phyloP scores from a whole-genome alignment of 2,888 invertebrate genomes.

The Malthinus seriepunctatus region DNA sequence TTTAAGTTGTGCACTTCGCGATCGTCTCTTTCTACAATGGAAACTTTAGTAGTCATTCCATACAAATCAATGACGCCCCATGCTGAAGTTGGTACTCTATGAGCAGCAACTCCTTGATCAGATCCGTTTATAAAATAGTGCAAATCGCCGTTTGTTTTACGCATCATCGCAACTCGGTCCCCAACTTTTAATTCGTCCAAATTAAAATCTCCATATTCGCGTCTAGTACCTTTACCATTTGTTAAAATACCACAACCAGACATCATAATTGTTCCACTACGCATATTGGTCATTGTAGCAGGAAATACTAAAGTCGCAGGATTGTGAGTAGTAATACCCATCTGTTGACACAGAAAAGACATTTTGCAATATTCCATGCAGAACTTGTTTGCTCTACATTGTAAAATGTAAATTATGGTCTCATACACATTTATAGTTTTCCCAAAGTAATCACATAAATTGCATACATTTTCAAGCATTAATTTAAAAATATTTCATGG shows the following conservation, averaged over 20 bases:
- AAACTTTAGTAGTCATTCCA: conserved; percentile 90
- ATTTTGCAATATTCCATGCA: no score
- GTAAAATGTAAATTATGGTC: no score
- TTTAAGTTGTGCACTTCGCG: conserved; percentile 76
- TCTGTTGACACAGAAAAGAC: conserved; percentile 53
- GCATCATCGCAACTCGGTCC: conserved; percentile 90
- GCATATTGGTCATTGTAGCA: conserved; percentile 97
- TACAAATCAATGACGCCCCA: conserved; percentile 97
- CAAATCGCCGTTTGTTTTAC: conserved; percentile 79
- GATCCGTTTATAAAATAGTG: conserved; percentile 93
- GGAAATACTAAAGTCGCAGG: conserved; percentile 89
- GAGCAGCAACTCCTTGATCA: conserved; percentile 90
- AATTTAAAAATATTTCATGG: no score
- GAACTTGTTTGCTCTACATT: no score
- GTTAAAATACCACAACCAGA: conserved; percentile 96
- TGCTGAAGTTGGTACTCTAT: conserved; percentile 75
- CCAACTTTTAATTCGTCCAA: conserved; percentile 92
- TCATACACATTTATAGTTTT: no score
- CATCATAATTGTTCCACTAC: conserved; percentile 92
- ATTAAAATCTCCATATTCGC: conserved; percentile 93
- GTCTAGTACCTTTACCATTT: conserved; percentile 90
- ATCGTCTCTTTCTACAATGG: conserved; percentile 83
- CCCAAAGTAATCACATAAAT: no score
- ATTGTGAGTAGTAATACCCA: conserved; percentile 92
- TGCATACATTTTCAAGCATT: no score